Evolutionary conservation across 2,888 invertebrate species (phyloP), one percentile per base, ranked within the genome.

Genomic region (Ectropis crepuscularia): DNA sequence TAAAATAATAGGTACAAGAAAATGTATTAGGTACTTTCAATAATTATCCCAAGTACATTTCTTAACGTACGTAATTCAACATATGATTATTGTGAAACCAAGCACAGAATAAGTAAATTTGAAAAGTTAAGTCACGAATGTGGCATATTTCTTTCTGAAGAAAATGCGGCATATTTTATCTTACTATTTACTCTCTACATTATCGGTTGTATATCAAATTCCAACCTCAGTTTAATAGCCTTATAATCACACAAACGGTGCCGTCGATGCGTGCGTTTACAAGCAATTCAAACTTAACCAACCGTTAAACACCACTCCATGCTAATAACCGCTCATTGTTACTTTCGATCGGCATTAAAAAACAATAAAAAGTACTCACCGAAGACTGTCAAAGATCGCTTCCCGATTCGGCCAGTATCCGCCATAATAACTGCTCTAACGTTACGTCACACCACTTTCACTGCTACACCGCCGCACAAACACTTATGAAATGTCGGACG

Each of bases 401-500:
- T 89, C 86, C 88, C 86, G 76, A 88, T 82, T 74, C 81, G 83
- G 79, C 78, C 79, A 75, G 84, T 82, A 88, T 88, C 86, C 86
- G 90, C 87, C 91, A 91, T 90, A 81, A 79, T 82, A 82, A 75
- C 77, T 75, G 80, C 74, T 86, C 85, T 87, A 89, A 89, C 88
- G 87, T 90, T 91, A 87, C 91, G 91, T 90, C 90, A 91, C 85
- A 74, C 61, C 89, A 91, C 92, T 92, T 92, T 92, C 92, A 91
- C 91, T 89, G 78, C 78, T 82, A 51, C 42, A 58, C 78, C 77
- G 76, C 81, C 72, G 65, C 81, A 81, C 81, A 80, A 28, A 76
- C 85, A 87, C 87, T 87, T 86, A 89, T 83, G 86, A 85, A 87
- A 86, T 70, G 65, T 76, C 69, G 83, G 81, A 83, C 81, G 81